Evolutionary conservation across 2,113 vertebrate species (phyloP).

Genomic region (Seriola aureovittata): DNA sequence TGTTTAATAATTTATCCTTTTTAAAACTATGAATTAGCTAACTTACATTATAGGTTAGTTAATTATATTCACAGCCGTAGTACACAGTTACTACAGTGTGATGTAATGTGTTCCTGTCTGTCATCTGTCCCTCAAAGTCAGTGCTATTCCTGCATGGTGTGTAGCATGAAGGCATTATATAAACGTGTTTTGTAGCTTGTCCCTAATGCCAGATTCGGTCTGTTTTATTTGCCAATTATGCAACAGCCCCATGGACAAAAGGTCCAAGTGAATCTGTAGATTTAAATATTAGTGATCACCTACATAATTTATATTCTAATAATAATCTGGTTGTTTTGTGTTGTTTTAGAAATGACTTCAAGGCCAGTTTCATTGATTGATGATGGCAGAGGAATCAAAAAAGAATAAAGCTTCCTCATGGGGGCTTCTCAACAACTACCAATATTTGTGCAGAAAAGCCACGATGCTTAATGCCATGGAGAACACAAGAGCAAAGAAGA

Average conservation of each 20-base stretch:
- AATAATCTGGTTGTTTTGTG: neutral
- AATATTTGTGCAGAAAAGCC: constrained; percentile 45
- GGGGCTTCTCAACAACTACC: constrained; percentile 54
- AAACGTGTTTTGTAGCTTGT: neutral
- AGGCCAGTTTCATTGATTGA: neutral
- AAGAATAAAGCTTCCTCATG: constrained; percentile 22
- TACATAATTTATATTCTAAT: neutral
- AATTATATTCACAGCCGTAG: neutral
- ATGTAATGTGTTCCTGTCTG: neutral
- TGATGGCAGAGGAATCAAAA: constrained; percentile 15
- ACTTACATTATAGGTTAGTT: no score
- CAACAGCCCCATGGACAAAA: no score
- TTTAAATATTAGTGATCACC: neutral
- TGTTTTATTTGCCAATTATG: neutral
- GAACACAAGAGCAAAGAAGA: constrained; percentile 27
- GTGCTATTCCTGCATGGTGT: neutral
- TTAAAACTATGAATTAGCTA: neutral
- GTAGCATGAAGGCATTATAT: no score
- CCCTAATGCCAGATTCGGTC: neutral
- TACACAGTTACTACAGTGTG: neutral
- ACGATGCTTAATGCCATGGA: constrained; percentile 32
- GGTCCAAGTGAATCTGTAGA: neutral
- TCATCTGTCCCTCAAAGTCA: neutral
- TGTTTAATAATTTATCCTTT: no score
- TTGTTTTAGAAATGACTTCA: constrained; percentile 52